A percentile compares a stretch with the other conserved stretches of the same genome.
phyloP scores from a whole-genome alignment of 2,797 vertebrate genomes.

The Rhincodon typus region DNA sequence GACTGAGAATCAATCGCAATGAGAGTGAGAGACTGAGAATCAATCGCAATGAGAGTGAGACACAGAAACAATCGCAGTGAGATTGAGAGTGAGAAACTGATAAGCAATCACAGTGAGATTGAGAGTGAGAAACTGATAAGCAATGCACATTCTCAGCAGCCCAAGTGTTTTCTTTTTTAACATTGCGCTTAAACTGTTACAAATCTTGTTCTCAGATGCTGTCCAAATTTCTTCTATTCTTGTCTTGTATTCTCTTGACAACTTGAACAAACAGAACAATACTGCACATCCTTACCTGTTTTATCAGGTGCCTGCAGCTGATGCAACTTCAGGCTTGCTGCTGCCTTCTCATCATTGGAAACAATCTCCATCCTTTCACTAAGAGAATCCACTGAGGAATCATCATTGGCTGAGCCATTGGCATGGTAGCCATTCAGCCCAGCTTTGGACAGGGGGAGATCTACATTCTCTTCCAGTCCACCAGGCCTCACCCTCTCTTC shows the following conservation, averaged over 20 bases:
- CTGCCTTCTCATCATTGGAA: conserved; percentile 48
- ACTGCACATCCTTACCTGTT: conserved; percentile 51
- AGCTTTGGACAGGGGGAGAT: conserved; percentile 41
- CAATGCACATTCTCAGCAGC: not conserved
- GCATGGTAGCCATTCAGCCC: conserved; percentile 43
- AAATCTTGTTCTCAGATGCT: not conserved
- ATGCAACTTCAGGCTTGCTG: conserved; percentile 41
- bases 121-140: too few species aligned
- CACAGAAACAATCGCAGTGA: too few species aligned
- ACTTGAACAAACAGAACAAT: not conserved
- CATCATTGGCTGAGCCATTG: conserved; percentile 51
- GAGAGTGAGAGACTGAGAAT: too few species aligned
- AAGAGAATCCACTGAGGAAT: conserved; percentile 45
- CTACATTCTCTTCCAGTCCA: conserved; percentile 45
- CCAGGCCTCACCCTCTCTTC: conserved; percentile 54
- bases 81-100: too few species aligned
- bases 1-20: too few species aligned
- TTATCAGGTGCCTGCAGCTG: conserved; percentile 40
- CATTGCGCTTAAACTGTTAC: not conserved
- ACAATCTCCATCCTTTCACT: conserved; percentile 46
- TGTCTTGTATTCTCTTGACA: not conserved
- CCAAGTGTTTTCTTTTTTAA: not conserved
- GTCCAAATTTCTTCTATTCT: not conserved
- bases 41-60: too few species aligned
- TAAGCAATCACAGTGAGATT: too few species aligned